Percentiles rank a stretch among this genome's conserved stretches.
Conservation (phyloP, 2,113 vertebrate genomes). For the Xenus cinereus region DNA sequence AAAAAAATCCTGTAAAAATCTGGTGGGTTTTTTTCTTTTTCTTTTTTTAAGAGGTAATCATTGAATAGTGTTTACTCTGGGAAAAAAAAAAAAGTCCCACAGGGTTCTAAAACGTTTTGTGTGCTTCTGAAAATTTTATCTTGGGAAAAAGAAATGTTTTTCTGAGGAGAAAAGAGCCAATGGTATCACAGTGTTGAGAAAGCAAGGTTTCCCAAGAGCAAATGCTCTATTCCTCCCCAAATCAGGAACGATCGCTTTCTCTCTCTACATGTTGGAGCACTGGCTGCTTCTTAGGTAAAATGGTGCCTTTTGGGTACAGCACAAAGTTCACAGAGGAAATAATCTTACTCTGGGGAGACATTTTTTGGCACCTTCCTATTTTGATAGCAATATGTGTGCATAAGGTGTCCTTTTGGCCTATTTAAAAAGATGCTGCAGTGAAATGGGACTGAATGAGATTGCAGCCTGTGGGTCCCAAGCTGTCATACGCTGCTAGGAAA, state of each 20-base stretch:
- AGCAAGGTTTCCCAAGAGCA: background rate
- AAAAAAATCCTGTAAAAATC: background rate
- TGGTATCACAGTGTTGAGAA: background rate
- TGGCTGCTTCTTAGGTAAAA: slow-evolving; percentile 1
- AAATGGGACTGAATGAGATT: background rate
- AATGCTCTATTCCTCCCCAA: background rate
- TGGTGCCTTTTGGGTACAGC: background rate
- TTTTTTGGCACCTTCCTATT: background rate
- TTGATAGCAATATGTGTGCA: background rate
- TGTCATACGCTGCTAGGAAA: background rate
- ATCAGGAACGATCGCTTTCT: background rate
- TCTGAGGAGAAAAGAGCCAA: background rate
- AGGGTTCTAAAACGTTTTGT: background rate
- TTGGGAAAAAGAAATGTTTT: background rate
- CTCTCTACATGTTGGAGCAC: background rate
- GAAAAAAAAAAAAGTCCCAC: too few relatives aligned
- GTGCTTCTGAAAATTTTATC: background rate
- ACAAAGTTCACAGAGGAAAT: background rate
- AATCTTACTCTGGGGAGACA: background rate
- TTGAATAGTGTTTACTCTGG: background rate
- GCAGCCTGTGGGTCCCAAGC: background rate
- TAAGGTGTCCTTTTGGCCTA: background rate
- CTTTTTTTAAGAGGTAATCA: background rate
- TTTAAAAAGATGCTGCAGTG: background rate
- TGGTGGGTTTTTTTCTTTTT: accelerated